Evolutionary conservation across 2,888 invertebrate species (phyloP).

Genomic region (Eurois occulta): DNA sequence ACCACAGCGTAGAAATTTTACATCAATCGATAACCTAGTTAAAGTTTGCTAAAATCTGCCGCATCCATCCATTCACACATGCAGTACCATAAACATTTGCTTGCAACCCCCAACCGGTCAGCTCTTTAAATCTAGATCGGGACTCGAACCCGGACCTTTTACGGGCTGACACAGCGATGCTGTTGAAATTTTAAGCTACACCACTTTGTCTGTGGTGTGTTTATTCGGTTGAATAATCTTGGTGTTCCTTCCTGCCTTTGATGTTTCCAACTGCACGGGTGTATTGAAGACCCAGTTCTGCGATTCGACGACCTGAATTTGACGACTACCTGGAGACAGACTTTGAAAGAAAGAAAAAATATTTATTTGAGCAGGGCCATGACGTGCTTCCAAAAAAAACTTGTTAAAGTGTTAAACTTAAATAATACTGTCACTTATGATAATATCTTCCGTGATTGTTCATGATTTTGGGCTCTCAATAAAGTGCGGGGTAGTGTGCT

Average conservation of each 20-base stretch:
- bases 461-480: too few relatives aligned
- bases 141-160: constrained; percentile 68
- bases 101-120: constrained; percentile 68
- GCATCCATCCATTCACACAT: constrained; percentile 28
- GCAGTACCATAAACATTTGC: constrained; percentile 67
- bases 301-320: constrained; percentile 17
- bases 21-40: background rate
- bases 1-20: too few relatives aligned
- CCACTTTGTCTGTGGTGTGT: constrained; percentile 60
- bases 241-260: constrained; percentile 62
- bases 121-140: constrained; percentile 73
- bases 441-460: too few relatives aligned
- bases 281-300: constrained; percentile 16
- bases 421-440: too few relatives aligned
- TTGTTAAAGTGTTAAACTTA: too few relatives aligned
- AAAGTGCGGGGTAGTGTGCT: too few relatives aligned
- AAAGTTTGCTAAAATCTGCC: constrained; percentile 18
- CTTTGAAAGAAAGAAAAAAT: background rate
- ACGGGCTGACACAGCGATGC: constrained; percentile 69
- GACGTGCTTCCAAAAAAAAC: too few relatives aligned
- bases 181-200: constrained; percentile 65
- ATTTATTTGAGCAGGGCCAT: too few relatives aligned
- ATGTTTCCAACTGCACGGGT: constrained; percentile 33
- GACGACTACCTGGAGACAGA: background rate
- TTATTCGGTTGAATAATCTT: constrained; percentile 64